phyloP scores from a whole-genome alignment of 2,888 invertebrate species.

The Pasiphila rectangulata region DNA sequence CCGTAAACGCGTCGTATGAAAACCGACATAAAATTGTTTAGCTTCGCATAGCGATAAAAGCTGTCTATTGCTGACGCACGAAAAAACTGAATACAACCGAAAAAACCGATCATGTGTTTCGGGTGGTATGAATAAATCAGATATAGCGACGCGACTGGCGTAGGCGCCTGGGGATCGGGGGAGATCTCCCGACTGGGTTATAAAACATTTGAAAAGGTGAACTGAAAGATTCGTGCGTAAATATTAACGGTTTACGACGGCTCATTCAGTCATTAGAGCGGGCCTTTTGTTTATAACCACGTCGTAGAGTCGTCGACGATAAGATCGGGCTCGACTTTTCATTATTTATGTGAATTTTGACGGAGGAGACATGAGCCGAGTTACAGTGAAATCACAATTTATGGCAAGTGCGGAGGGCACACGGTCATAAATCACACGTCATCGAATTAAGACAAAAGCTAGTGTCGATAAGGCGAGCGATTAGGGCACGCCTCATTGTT shows the following conservation, averaged over 20 bases:
- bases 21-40: conserved; percentile 33
- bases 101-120: conserved; percentile 75
- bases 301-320: conserved; percentile 67
- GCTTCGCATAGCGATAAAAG: conserved; percentile 45
- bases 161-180: conserved; percentile 66
- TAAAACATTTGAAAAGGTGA: conserved; percentile 74
- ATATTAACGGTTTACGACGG: conserved; percentile 75
- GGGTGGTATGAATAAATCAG: conserved; percentile 79
- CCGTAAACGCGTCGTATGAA: conserved; percentile 27
- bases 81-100: conserved; percentile 61
- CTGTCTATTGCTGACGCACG: conserved; percentile 45
- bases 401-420: conserved; percentile 60
- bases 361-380: conserved; percentile 55
- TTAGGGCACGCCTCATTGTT: conserved; percentile 67
- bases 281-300: conserved; percentile 73
- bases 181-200: conserved; percentile 60
- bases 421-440: conserved; percentile 65
- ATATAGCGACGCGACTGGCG: conserved; percentile 63
- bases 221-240: conserved; percentile 74
- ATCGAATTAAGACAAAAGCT: conserved; percentile 78
- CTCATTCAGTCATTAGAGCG: conserved; percentile 76
- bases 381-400: conserved; percentile 72
- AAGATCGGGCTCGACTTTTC: conserved; percentile 67
- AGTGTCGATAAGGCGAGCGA: conserved; percentile 64
- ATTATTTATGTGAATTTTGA: conserved; percentile 80